These are phyloP conservation scores for Brachyptera risi DNA, from an alignment of 2,888 invertebrate species.

Conservation along the genomic window DNA sequence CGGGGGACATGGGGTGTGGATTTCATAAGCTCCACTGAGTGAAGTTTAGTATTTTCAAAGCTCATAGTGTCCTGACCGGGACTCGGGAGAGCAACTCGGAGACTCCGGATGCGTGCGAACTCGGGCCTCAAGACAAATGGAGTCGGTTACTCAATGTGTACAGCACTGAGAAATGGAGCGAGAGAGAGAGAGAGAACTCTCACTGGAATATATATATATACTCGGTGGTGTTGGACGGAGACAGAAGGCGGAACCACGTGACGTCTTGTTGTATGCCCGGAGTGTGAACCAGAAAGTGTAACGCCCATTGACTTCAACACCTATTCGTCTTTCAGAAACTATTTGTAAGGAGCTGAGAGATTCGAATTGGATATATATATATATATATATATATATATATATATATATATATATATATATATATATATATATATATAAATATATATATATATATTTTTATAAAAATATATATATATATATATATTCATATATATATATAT, in stretches of 20 bases:
- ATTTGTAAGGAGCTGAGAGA: slow-evolving; percentile 7
- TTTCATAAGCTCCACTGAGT: slow-evolving; percentile 17
- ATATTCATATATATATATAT: too few species aligned
- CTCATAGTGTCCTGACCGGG: slow-evolving; percentile 1
- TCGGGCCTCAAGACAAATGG: slow-evolving; percentile 25
- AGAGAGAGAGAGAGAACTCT: slow-evolving; percentile 21
- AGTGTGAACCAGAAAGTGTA: not conserved
- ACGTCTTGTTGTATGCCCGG: not conserved
- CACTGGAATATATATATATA: not conserved
- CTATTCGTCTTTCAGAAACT: not conserved
- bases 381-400: not conserved
- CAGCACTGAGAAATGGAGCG: slow-evolving; percentile 19
- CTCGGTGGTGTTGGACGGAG: slow-evolving; percentile 7
- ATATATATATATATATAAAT: too few species aligned
- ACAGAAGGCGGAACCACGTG: slow-evolving; percentile 1
- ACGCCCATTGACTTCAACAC: slow-evolving; percentile 12
- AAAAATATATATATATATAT: too few species aligned
- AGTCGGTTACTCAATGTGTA: slow-evolving; percentile 26
- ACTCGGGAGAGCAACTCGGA: not conserved
- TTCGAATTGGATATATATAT: too few species aligned
- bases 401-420: too few species aligned
- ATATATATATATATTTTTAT: too few species aligned
- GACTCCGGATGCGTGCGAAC: slow-evolving; percentile 17
- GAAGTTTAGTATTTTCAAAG: slow-evolving; percentile 21
- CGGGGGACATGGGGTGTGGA: slow-evolving; percentile 18